phyloP scores from a whole-genome alignment of 2,797 vertebrate genomes.

The Moxostoma hubbsi region DNA sequence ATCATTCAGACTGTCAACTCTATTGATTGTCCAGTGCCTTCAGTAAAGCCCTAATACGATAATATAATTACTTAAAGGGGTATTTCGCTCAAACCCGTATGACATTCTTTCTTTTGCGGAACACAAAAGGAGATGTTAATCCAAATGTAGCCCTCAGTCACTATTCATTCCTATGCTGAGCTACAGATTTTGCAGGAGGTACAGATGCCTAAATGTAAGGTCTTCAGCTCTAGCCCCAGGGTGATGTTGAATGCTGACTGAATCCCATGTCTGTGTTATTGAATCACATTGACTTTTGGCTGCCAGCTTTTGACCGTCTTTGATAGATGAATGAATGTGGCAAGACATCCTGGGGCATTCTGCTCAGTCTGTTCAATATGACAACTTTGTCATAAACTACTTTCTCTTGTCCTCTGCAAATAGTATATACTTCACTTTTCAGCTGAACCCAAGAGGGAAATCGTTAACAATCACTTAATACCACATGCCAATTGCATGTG shows the following conservation, averaged over 20 bases:
- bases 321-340: constrained; percentile 33
- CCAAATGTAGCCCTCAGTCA: no score
- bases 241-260: constrained; percentile 47
- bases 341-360: constrained; percentile 29
- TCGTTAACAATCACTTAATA: constrained; percentile 1
- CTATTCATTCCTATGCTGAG: constrained; percentile 23
- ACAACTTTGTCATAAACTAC: constrained; percentile 8
- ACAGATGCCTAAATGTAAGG: constrained; percentile 2
- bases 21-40: constrained; percentile 22
- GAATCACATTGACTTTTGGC: constrained; percentile 40
- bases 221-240: constrained; percentile 14
- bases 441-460: not conserved
- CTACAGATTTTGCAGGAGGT: constrained; percentile 11
- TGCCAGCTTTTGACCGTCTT: constrained; percentile 25
- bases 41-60: not conserved
- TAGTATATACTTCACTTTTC: not conserved
- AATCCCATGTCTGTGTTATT: constrained; percentile 37
- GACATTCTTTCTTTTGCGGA: no score
- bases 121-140: no score
- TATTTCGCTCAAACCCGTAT: no score
- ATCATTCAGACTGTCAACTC: constrained; percentile 26
- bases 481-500: not conserved
- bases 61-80: not conserved
- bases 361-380: constrained; percentile 21
- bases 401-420: constrained; percentile 13